Conservation (phyloP, 2,113 vertebrate genomes). For the Hepsetus odoe region DNA sequence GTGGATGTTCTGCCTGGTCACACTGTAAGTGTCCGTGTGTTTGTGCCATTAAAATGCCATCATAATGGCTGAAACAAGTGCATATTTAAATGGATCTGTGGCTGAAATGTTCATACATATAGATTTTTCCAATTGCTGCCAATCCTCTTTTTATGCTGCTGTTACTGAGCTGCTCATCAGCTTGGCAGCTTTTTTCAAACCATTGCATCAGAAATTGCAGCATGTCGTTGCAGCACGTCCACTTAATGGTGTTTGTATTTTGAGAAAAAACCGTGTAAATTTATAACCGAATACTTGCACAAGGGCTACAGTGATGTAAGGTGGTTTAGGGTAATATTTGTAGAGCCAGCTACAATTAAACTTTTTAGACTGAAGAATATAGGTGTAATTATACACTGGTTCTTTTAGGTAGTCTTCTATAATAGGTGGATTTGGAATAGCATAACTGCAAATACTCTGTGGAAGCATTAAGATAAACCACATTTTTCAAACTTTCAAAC, state of each 20-base stretch:
- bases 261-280: background rate
- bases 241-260: slow-evolving; percentile 20
- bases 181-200: slow-evolving; percentile 14
- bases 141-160: background rate
- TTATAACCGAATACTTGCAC: background rate
- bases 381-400: too few species aligned
- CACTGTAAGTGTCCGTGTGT: background rate
- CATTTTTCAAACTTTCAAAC: background rate
- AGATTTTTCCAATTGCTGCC: background rate
- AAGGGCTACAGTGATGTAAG: background rate
- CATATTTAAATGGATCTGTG: background rate
- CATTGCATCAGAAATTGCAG: slow-evolving; percentile 19
- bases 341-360: too few species aligned
- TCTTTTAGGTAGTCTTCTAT: too few species aligned
- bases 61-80: background rate
- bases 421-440: background rate
- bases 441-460: background rate
- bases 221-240: background rate
- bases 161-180: background rate
- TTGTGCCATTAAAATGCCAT: background rate
- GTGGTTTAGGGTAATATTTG: slow-evolving; percentile 3
- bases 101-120: background rate
- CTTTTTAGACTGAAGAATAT: background rate
- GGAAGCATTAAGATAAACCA: background rate
- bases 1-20: slow-evolving; percentile 2